These are phyloP conservation scores for Myotis yumanensis DNA, from an alignment of 2,113 vertebrate genomes.

Conservation along the genomic window DNA sequence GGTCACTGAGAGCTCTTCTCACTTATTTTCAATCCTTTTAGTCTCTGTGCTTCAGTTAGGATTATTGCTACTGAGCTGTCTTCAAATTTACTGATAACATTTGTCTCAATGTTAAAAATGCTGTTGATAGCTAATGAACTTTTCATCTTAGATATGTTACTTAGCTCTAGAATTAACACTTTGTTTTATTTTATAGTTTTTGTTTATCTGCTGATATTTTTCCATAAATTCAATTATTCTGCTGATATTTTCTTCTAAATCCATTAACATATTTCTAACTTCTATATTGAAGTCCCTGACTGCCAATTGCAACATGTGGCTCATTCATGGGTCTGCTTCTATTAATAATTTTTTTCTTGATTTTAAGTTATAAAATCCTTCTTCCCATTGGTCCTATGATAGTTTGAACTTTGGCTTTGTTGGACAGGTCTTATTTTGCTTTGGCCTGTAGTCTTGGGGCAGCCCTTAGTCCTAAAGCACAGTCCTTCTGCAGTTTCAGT, in stretches of 20 bases:
- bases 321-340: background rate
- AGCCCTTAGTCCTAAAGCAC: background rate
- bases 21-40: background rate
- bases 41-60: background rate
- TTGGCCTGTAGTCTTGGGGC: background rate
- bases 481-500: background rate
- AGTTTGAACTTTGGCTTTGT: background rate
- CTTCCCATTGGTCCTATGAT: background rate
- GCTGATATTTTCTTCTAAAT: background rate
- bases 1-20: background rate
- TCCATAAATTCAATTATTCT: background rate
- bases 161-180: slow-evolving; percentile 17
- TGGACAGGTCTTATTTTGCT: slow-evolving; percentile 2
- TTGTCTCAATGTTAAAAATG: background rate
- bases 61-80: slow-evolving; percentile 5
- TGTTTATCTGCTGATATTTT: background rate
- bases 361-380: background rate
- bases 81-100: slow-evolving; percentile 8
- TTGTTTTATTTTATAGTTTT: slow-evolving; percentile 33
- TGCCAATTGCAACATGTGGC: background rate
- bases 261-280: slow-evolving; percentile 31
- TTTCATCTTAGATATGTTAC: background rate
- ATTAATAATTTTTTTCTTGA: slow-evolving; percentile 26
- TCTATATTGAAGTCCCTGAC: background rate
- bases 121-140: background rate